These are phyloP conservation scores for Meda fulgida DNA, from an alignment of 2,797 vertebrate genomes.

Conservation along the genomic window DNA sequence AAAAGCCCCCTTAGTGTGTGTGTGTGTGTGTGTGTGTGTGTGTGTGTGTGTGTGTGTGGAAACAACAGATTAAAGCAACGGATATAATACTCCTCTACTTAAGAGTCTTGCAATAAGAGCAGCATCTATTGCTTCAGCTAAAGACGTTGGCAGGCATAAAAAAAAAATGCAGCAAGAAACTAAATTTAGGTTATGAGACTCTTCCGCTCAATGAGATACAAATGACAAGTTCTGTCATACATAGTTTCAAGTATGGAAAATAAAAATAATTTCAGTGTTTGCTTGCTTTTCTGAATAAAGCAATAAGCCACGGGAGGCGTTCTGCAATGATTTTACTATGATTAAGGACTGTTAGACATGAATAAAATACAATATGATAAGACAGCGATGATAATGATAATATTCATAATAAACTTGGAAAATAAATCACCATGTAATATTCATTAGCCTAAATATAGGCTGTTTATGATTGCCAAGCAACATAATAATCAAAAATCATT, in stretches of 20 bases:
- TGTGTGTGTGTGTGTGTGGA: slow-evolving; percentile 69
- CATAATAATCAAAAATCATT: neutral
- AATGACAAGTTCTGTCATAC: neutral
- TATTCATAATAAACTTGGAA: neutral
- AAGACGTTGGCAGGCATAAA: neutral
- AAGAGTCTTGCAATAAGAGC: slow-evolving; percentile 41
- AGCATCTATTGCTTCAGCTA: neutral
- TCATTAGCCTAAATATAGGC: neutral
- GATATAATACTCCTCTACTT: slow-evolving; percentile 55
- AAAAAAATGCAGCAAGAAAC: neutral
- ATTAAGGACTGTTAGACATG: neutral
- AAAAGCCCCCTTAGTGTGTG: slow-evolving; percentile 76
- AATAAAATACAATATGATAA: neutral
- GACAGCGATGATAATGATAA: neutral
- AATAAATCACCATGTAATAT: neutral
- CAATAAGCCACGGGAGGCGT: neutral
- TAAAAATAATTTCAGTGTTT: neutral
- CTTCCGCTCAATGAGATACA: neutral
- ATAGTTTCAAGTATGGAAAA: neutral
- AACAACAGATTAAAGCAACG: slow-evolving; percentile 67
- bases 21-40: slow-evolving; percentile 66
- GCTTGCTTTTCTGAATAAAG: neutral
- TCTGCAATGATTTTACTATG: neutral
- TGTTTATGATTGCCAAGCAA: neutral
- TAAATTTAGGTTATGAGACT: neutral